Evolutionary conservation across 2,113 vertebrate species (phyloP), one percentile per base, ranked within the genome.

Genomic region (Anhinga rufa): DNA sequence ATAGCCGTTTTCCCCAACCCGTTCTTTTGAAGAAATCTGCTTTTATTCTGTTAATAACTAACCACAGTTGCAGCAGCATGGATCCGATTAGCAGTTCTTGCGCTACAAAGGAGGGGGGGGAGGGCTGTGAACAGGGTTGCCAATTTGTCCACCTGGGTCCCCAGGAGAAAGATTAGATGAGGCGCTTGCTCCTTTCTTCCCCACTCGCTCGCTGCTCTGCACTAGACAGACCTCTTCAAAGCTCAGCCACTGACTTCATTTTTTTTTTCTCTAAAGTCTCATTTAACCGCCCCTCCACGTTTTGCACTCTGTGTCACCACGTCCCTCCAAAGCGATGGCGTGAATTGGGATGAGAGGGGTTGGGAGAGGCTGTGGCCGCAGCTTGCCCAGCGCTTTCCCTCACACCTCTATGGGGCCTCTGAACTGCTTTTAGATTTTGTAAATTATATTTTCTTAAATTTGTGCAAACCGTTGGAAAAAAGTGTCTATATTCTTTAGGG

Each of bases 1-100:
- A 95, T 38, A 97, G 98, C 97, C 94, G 52, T 97, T 97, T 96
- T 95, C 90, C 97, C 96, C 97, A 95, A 97, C 95, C 97, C 90
- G 88, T 96, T 97, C 98, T 98, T 98, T 98, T 98, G 97, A 98
- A 98, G 98, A 98, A 98, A 97, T 98, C 97, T 97, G 98, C 98
- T 98, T 98, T 98, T 98, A 98, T 98, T 98, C 98, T 94, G 96
- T 93, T 98, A 98, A 98, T 98, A 98, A 98, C 98, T 98, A 98
- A 97, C 97, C 97, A 97, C 98, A 97, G 97, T 98, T 96, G 97
- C 97, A 98, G 98, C 98, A 98, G 98, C 98, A 98, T 98, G 98
- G 98, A 98, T 98, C 98, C 98, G 98, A 98, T 98, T 98, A 98
- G 98, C 98, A 97, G 98, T 97, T 98, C 98, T 97, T 97, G 95